Evolutionary conservation across 2,797 vertebrate species (phyloP).

Genomic region (Crenichthys baileyi): DNA sequence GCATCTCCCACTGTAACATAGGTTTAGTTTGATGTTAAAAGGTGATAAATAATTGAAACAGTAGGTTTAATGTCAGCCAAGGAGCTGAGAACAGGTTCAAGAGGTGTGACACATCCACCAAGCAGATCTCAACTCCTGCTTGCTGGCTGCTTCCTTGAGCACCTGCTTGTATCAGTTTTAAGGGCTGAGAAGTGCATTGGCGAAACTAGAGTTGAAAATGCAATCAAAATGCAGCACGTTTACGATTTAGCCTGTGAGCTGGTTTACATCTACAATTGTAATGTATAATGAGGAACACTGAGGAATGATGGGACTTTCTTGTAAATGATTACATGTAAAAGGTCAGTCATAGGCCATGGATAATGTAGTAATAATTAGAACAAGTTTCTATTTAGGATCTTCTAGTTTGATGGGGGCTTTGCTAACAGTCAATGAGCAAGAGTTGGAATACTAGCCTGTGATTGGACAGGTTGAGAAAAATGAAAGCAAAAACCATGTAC

Average conservation of each 20-base stretch:
- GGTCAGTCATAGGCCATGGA: not conserved
- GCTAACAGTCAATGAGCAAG: too few relatives aligned
- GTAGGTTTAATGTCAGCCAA: not conserved
- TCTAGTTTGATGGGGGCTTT: not conserved
- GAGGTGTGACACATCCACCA: not conserved
- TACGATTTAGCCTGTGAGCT: not conserved
- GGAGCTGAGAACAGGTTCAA: not conserved
- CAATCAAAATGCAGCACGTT: not conserved
- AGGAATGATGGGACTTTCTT: not conserved
- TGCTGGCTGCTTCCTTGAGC: not conserved
- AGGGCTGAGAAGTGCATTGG: not conserved
- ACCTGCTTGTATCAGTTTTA: not conserved
- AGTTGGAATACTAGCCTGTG: not conserved
- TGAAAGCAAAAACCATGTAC: not conserved
- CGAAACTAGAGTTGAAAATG: not conserved
- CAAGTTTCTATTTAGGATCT: too few relatives aligned
- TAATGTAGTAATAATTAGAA: too few relatives aligned
- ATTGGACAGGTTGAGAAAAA: too few relatives aligned
- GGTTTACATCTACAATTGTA: not conserved
- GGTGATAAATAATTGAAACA: not conserved
- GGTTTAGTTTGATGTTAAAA: not conserved
- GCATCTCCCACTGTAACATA: too few relatives aligned
- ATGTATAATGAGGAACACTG: not conserved
- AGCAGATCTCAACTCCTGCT: not conserved
- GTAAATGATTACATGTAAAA: not conserved